phyloP scores from a whole-genome alignment of 2,888 invertebrate species.

The Hypena proboscidalis region DNA sequence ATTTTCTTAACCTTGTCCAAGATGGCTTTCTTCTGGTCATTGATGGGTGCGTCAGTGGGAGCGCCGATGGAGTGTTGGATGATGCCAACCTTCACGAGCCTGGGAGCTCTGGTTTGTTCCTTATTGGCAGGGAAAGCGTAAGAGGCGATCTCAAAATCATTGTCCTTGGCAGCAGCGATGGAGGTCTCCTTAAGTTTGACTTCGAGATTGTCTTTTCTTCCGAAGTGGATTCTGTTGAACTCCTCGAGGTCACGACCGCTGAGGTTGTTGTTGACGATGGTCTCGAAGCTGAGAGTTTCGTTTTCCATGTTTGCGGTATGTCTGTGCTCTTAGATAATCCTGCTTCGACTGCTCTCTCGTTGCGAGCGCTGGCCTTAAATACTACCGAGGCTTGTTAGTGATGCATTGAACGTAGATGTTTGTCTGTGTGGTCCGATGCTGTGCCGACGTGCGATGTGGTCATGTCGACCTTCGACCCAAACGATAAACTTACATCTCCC shows the following conservation, averaged over 20 bases:
- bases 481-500: slow-evolving; percentile 58
- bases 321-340: slow-evolving; percentile 38
- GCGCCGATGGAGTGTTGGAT: slow-evolving; percentile 95
- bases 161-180: slow-evolving; percentile 80
- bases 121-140: slow-evolving; percentile 78
- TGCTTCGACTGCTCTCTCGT: slow-evolving; percentile 51
- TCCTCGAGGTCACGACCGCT: slow-evolving; percentile 74
- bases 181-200: slow-evolving; percentile 78
- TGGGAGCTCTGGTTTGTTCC: slow-evolving; percentile 86
- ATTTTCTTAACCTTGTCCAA: slow-evolving; percentile 91
- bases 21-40: slow-evolving; percentile 92
- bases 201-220: slow-evolving; percentile 69
- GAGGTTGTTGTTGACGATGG: slow-evolving; percentile 74
- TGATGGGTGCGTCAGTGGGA: slow-evolving; percentile 91
- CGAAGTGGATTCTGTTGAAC: slow-evolving; percentile 78
- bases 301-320: slow-evolving; percentile 63
- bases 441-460: slow-evolving; percentile 36
- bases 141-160: slow-evolving; percentile 82
- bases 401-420: slow-evolving; percentile 43
- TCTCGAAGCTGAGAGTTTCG: slow-evolving; percentile 76
- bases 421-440: slow-evolving; percentile 67
- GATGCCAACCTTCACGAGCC: slow-evolving; percentile 93
- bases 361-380: slow-evolving; percentile 60
- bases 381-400: slow-evolving; percentile 45
- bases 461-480: slow-evolving; percentile 74